Evolutionary conservation across 92 coral and sea anemone species (phyloP), one percentile per base, ranked within the genome.

Genomic region (Siderastrea radians): DNA sequence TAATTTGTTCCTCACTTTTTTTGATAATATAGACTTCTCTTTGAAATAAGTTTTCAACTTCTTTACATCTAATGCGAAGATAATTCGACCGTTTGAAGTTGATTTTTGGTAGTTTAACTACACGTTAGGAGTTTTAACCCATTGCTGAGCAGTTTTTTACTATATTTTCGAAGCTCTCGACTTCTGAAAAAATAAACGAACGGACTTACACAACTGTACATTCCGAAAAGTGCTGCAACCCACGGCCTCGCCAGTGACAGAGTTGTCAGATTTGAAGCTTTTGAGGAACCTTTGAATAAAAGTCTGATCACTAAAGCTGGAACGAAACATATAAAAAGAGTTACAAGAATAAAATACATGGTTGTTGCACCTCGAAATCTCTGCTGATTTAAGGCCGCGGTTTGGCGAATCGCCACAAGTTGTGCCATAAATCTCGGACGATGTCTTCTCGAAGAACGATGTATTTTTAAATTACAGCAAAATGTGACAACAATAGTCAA

Each of bases 131-230:
- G 12, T 15, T 61, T 5, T 26, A 61, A 19, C 16, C 66, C 66
- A 13, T 26, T 17, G 4, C 49, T 2, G 38, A 77, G 48, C 9
- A 77, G 54, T 77, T 77, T 77, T 38, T 58, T 59, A 15, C 54
- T 60, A 46, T 77, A 61, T 61, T 26, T 61, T 13, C 66, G 66
- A 61, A 61, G 66, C 16, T 16, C 66, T 13, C 26, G 66, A 47
- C 81, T 58, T 61, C 38, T 60, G 57, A 77, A 77, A 77, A 77
- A 77, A 45, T 77, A 77, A 58, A 77, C 14, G 17, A 77, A 77
- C 1, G 81, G 81, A 58, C 66, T 61, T 61, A 61, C 66, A 1
- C 66, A 61, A 61, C 66, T 7, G 66, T 61, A 61, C 66, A 61
- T 61, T 61, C 66, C 66, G 6, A 61, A 61, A 5, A 61, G 14